A percentile compares a stretch with the other conserved stretches of the same genome.
phyloP scores from a whole-genome alignment of 2,113 vertebrate species.

The Tachysurus vachellii region DNA sequence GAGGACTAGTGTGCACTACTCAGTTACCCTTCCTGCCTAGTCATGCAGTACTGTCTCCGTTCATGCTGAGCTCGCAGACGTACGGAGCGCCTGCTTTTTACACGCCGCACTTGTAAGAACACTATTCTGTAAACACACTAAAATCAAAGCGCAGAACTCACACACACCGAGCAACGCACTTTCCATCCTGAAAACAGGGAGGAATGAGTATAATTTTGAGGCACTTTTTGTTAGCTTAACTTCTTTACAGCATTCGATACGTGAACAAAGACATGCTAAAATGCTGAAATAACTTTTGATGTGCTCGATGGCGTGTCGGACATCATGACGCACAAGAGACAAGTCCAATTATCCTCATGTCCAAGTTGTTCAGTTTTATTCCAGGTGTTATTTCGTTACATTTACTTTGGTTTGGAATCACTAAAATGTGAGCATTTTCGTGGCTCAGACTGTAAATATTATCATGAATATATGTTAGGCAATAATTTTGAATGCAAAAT shows the following conservation, averaged over 20 bases:
- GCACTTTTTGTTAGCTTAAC: conserved; percentile 27
- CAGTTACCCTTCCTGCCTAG: conserved; percentile 93
- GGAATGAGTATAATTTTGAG: conserved; percentile 1
- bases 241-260: conserved; percentile 10
- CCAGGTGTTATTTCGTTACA: conserved; percentile 1
- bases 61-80: conserved; percentile 92
- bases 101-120: conserved; percentile 87
- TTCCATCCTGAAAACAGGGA: background rate
- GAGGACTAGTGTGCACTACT: conserved; percentile 85
- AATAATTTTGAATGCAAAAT: conserved; percentile 66
- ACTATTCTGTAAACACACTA: background rate
- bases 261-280: background rate
- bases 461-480: conserved; percentile 64
- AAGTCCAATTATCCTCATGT: background rate
- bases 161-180: background rate
- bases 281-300: background rate
- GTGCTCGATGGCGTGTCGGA: background rate
- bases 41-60: conserved; percentile 90
- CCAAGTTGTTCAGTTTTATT: background rate
- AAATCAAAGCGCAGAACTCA: background rate
- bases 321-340: background rate
- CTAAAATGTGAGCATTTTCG: conserved; percentile 68
- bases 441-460: conserved; percentile 63
- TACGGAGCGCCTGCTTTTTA: conserved; percentile 95
- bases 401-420: conserved; percentile 61